phyloP scores from a whole-genome alignment of 2,113 vertebrate genomes.

The Tachysurus fulvidraco region DNA sequence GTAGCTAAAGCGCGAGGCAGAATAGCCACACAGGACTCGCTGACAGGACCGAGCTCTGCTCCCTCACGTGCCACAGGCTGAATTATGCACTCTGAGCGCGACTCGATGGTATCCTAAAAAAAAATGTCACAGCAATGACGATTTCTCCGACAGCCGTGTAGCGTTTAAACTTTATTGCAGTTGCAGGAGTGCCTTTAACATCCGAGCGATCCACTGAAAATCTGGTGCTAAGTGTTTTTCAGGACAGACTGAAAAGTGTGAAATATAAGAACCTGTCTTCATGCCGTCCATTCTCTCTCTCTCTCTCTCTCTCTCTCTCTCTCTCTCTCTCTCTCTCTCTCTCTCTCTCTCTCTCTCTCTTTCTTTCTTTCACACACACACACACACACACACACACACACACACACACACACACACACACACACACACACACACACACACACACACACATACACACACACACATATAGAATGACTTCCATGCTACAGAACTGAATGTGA shows the following conservation, averaged over 20 bases:
- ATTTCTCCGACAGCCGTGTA: slow-evolving; percentile 56
- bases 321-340: not conserved
- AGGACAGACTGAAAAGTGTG: slow-evolving; percentile 67
- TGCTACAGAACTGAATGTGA: slow-evolving; percentile 36
- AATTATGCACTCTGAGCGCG: slow-evolving; percentile 19
- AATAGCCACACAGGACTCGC: slow-evolving; percentile 39
- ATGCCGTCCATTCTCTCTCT: slow-evolving; percentile 59
- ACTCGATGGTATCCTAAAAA: slow-evolving; percentile 43
- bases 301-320: not conserved
- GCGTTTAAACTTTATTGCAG: slow-evolving; percentile 61
- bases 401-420: not conserved
- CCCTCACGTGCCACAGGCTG: slow-evolving; percentile 26
- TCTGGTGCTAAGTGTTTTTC: slow-evolving; percentile 69
- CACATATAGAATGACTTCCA: slow-evolving; percentile 36
- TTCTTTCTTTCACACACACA: slow-evolving; percentile 1
- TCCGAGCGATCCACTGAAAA: slow-evolving; percentile 52
- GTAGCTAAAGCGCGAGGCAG: slow-evolving; percentile 57
- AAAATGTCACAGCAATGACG: slow-evolving; percentile 59
- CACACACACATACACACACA: not conserved
- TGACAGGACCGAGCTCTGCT: not conserved
- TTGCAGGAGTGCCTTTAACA: slow-evolving; percentile 57
- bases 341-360: too few relatives aligned
- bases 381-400: not conserved
- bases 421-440: not conserved
- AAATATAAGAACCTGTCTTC: slow-evolving; percentile 65